A percentile compares a stretch with the other conserved stretches of the same genome.
phyloP scores from a whole-genome alignment of 2,888 invertebrate species.

The Rutpela maculata region DNA sequence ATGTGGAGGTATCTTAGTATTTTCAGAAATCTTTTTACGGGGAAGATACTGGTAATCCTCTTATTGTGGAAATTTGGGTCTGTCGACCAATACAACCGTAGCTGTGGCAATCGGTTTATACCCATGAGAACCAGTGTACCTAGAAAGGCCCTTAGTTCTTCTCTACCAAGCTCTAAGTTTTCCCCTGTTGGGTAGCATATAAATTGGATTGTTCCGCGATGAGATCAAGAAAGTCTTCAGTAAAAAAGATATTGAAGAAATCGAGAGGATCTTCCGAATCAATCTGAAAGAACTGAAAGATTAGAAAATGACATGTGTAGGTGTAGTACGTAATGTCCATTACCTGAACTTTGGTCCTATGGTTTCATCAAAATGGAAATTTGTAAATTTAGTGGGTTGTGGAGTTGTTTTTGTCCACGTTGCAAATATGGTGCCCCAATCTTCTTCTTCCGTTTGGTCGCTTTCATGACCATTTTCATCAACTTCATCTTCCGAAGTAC shows the following conservation, averaged over 20 bases:
- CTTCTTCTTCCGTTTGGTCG: too few relatives aligned
- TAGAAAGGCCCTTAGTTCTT: neutral
- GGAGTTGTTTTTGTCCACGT: too few relatives aligned
- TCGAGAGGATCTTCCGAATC: neutral
- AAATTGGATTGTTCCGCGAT: neutral
- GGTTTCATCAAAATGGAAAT: too few relatives aligned
- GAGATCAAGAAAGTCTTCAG: neutral
- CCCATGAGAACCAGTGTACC: neutral
- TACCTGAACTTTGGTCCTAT: too few relatives aligned
- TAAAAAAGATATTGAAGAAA: neutral
- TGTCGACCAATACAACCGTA: slow-evolving; percentile 1
- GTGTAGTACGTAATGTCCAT: too few relatives aligned
- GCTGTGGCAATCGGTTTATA: neutral
- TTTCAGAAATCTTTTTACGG: slow-evolving; percentile 21
- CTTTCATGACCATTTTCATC: too few relatives aligned
- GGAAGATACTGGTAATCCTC: slow-evolving; percentile 18
- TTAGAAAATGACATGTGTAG: too few relatives aligned
- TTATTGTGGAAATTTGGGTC: slow-evolving; percentile 3
- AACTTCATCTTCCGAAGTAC: too few relatives aligned
- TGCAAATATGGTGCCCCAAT: too few relatives aligned
- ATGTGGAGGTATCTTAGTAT: slow-evolving; percentile 20
- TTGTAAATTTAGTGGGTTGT: too few relatives aligned
- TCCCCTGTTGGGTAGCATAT: neutral
- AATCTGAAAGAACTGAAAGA: too few relatives aligned
- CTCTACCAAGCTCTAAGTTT: neutral